Evolutionary conservation across 2,888 invertebrate genomes (phyloP), one percentile per base, ranked within the genome.

Genomic region (Deilephila elpenor): DNA sequence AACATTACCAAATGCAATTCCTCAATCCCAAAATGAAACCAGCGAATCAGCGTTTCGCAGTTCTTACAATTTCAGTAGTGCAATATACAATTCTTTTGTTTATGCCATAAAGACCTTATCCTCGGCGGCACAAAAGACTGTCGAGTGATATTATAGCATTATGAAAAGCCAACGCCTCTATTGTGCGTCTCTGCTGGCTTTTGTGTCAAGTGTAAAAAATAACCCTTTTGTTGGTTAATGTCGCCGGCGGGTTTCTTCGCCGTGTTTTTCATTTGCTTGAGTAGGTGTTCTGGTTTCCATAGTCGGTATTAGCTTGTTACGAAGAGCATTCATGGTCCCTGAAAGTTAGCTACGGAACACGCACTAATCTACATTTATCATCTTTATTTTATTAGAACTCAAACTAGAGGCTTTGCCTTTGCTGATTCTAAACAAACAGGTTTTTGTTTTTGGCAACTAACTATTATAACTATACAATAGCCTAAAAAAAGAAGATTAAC

Each of bases 181-280:
- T 71, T 71, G 59, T 73, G 72, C 37, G 59, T 37, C 64, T 59
- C n/a, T 5, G 70, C 56, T 59, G 56, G 56, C 59, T 59, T 64
- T 73, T 73, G 72, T 73, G 37, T 37, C 34, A 59, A 59, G 72
- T 64, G 72, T 73, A 59, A 73, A 73, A 71, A 71, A 71, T 67
- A 73, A 73, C 34, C 67, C 67, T 64, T 73, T 73, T 73, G 72
- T 73, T 59, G 67, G 37, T 34, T 73, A 67, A 62, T 72, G 62
- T 73, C 62, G 61, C 51, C 60, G 60, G 44, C 64, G 51, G 72
- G 37, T 59, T 67, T 73, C 64, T 67, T 73, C 56, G 62, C 62
- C 20, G 56, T 56, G 25, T 64, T 72, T 71, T 53, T 32, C 53
- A 19, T 72, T 71, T 67, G 51, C 67, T 67, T 51, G 67, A 51